phyloP scores from a whole-genome alignment of 1,140 invertebrate species.

The Heliconius melpomene region DNA sequence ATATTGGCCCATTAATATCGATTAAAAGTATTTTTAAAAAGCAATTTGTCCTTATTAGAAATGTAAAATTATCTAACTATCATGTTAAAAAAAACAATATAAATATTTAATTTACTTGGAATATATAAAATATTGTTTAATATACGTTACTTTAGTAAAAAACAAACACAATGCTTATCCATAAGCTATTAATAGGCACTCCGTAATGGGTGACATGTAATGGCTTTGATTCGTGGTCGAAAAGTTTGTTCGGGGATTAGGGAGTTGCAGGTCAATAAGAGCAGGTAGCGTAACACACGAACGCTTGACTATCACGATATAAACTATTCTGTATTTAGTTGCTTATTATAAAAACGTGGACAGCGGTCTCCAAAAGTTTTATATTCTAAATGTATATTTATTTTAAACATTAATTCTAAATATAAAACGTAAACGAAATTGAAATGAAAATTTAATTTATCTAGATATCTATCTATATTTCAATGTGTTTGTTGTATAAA shows the following conservation, averaged over 20 bases:
- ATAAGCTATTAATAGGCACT: conserved; percentile 41
- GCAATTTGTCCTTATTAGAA: background rate
- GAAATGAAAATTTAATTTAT: no score
- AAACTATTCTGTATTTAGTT: conserved; percentile 18
- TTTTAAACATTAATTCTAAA: no score
- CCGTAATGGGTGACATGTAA: conserved; percentile 50
- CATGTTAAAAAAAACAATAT: no score
- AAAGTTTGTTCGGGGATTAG: conserved; percentile 63
- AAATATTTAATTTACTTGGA: no score
- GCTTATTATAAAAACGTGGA: background rate
- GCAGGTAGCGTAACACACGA: conserved; percentile 62
- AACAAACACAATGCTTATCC: background rate
- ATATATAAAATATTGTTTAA: background rate
- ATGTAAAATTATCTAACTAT: no score
- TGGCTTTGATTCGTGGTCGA: conserved; percentile 68
- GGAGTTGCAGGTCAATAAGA: conserved; percentile 63
- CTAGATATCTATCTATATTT: background rate
- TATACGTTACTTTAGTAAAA: background rate
- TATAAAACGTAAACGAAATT: no score
- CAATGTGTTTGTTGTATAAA: background rate
- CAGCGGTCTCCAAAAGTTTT: background rate
- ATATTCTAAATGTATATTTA: no score
- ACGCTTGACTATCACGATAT: conserved; percentile 15
- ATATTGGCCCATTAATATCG: background rate
- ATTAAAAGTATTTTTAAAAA: background rate